A percentile compares a stretch with the other conserved stretches of the same genome.
Evolutionary conservation across 92 coral and sea anemone genomes (phyloP).

Genomic region (Epizoanthus rinbou): DNA sequence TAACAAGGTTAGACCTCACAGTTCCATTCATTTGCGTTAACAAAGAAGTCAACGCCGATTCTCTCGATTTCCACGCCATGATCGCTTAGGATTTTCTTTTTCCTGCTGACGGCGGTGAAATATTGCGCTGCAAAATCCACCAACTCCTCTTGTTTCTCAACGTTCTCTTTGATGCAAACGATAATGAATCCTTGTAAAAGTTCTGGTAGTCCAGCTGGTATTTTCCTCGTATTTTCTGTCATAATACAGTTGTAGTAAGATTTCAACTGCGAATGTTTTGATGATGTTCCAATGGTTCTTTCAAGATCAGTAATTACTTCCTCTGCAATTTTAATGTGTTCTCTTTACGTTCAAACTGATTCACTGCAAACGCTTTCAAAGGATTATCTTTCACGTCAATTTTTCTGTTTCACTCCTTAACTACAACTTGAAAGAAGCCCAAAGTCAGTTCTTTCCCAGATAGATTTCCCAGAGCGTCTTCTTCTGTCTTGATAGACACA

Average conservation of each 20-base stretch:
- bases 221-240: constrained; percentile 48
- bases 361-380: neutral
- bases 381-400: too few relatives aligned
- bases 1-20: constrained; percentile 51
- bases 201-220: constrained; percentile 87
- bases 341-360: neutral
- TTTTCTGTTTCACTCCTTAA: too few relatives aligned
- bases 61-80: constrained; percentile 76
- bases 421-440: too few relatives aligned
- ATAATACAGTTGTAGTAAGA: neutral
- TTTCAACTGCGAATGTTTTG: neutral
- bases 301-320: too few relatives aligned
- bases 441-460: too few relatives aligned
- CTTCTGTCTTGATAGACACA: too few relatives aligned
- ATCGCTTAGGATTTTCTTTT: constrained; percentile 60
- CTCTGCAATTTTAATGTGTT: too few relatives aligned
- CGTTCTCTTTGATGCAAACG: constrained; percentile 65
- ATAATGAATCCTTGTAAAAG: constrained; percentile 92
- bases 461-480: too few relatives aligned
- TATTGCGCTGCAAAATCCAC: constrained; percentile 79
- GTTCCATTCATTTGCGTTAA: constrained; percentile 72
- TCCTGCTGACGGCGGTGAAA: constrained; percentile 57
- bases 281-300: neutral
- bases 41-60: constrained; percentile 77
- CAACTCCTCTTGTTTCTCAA: constrained; percentile 75